Percentiles rank a stretch among this genome's conserved stretches.
phyloP scores from a whole-genome alignment of 2,888 invertebrate genomes.

The Brachypterus glaber region DNA sequence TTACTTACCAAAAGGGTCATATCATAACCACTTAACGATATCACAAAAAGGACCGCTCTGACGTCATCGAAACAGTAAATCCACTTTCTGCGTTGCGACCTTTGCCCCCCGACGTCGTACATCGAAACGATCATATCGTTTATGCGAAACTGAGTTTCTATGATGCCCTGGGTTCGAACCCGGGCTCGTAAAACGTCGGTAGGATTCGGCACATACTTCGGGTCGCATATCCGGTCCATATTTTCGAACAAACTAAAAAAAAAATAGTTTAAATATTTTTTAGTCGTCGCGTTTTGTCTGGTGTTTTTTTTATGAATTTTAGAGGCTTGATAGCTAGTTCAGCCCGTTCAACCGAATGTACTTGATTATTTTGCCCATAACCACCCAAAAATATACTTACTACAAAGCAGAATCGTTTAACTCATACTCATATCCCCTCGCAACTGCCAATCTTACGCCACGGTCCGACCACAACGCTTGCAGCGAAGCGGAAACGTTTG shows the following conservation, averaged over 20 bases:
- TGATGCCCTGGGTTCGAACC: slow-evolving; percentile 56
- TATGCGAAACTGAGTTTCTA: slow-evolving; percentile 56
- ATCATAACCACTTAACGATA: slow-evolving; percentile 56
- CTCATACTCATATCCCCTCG: slow-evolving; percentile 58
- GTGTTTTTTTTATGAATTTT: too few relatives aligned
- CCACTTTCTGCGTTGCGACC: slow-evolving; percentile 57
- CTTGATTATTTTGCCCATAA: too few relatives aligned
- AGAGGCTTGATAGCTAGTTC: too few relatives aligned
- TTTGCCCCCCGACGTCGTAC: slow-evolving; percentile 58
- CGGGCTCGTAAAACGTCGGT: slow-evolving; percentile 54
- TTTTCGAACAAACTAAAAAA: slow-evolving; percentile 53
- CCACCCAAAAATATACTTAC: too few relatives aligned
- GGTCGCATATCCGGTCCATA: slow-evolving; percentile 54
- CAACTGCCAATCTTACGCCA: slow-evolving; percentile 52
- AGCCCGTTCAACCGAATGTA: too few relatives aligned
- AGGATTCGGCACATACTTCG: slow-evolving; percentile 53
- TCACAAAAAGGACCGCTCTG: slow-evolving; percentile 53
- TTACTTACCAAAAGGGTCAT: slow-evolving; percentile 48
- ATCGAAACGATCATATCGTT: slow-evolving; percentile 50
- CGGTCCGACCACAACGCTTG: slow-evolving; percentile 54
- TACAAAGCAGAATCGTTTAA: slow-evolving; percentile 57
- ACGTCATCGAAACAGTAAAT: slow-evolving; percentile 61
- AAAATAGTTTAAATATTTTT: too few relatives aligned
- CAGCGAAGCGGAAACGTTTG: slow-evolving; percentile 44
- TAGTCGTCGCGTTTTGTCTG: too few relatives aligned